Conservation (phyloP, 2,113 vertebrate species). For the Sinocyclocheilus anophthalmus region DNA sequence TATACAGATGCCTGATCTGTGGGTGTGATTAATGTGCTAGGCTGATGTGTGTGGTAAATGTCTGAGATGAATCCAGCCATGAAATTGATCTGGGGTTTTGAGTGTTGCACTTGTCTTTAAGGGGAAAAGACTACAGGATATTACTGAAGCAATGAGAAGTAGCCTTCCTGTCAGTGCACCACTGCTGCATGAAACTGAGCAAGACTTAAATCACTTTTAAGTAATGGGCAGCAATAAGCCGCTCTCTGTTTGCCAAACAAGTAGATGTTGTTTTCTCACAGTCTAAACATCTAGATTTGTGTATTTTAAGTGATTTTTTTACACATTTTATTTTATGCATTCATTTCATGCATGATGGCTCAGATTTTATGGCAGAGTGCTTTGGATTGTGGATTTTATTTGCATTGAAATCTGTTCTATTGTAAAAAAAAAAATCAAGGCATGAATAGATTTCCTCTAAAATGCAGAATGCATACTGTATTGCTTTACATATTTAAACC, state of each 20-base stretch:
- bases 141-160: slow-evolving; percentile 68
- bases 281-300: not conserved
- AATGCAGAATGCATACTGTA: not conserved
- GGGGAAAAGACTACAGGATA: slow-evolving; percentile 64
- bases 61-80: slow-evolving; percentile 54
- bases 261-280: slow-evolving; percentile 56
- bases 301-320: not conserved
- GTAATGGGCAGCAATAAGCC: slow-evolving; percentile 52
- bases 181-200: slow-evolving; percentile 57
- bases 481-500: not conserved
- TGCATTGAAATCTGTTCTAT: not conserved
- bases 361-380: slow-evolving; percentile 47
- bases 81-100: slow-evolving; percentile 67
- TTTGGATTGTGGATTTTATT: slow-evolving; percentile 19
- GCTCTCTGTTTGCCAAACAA: slow-evolving; percentile 48
- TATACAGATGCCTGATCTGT: not conserved
- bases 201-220: slow-evolving; percentile 62
- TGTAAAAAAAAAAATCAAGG: not conserved
- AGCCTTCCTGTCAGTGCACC: slow-evolving; percentile 58
- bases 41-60: slow-evolving; percentile 39
- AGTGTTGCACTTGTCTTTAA: slow-evolving; percentile 55
- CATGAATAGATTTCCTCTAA: not conserved
- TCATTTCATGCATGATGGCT: not conserved
- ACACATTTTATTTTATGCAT: slow-evolving; percentile 34
- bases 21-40: slow-evolving; percentile 32